These are phyloP conservation scores for Trichomalopsis sarcophagae DNA, from an alignment of 1,140 invertebrate genomes.

Conservation along the genomic window DNA sequence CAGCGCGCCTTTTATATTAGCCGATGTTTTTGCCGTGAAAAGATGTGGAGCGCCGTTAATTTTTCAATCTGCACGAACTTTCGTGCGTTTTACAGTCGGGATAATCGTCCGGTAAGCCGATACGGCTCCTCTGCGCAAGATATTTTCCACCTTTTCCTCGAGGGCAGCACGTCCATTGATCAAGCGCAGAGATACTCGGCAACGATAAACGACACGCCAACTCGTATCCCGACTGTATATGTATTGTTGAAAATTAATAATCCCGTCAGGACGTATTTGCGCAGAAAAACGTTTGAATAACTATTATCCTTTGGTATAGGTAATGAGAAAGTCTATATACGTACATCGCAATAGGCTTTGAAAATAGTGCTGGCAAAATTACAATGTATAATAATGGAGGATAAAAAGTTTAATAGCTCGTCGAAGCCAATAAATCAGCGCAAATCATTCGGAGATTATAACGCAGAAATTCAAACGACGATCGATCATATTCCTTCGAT, in stretches of 20 bases:
- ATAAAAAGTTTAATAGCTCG: background rate
- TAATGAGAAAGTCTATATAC: too few relatives aligned
- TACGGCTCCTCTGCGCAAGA: background rate
- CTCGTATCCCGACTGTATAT: background rate
- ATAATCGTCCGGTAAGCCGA: too few relatives aligned
- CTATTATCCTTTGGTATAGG: background rate
- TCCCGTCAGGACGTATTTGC: background rate
- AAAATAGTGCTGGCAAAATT: background rate
- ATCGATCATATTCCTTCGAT: background rate
- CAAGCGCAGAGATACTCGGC: background rate
- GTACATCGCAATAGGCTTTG: background rate
- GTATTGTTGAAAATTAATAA: background rate
- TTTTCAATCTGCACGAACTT: background rate
- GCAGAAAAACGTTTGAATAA: background rate
- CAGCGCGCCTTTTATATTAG: too few relatives aligned
- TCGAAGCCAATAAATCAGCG: background rate
- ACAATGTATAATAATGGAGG: background rate
- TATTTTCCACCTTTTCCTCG: constrained; percentile 1
- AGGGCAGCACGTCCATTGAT: background rate
- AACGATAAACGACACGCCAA: background rate
- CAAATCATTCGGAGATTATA: background rate
- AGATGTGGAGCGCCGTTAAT: background rate
- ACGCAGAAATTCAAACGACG: background rate
- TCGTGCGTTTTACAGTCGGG: too few relatives aligned
- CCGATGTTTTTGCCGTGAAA: too few relatives aligned